Base-by-base conservation (phyloP, 2,888 invertebrate genomes). In the Clistopyga incitator region DNA sequence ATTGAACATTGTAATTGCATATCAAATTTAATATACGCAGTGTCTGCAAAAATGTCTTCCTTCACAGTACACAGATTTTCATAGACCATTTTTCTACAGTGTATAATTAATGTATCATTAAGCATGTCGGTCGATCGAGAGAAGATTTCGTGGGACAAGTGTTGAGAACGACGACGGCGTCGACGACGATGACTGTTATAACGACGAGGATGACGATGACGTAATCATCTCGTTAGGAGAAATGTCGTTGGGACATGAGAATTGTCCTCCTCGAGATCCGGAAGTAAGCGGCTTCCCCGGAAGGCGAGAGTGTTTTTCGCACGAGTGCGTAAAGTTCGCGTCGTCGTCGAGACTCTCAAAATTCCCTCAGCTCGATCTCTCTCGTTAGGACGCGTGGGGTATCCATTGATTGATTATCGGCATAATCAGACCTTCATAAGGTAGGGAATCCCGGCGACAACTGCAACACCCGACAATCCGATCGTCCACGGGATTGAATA, bases 381-480 rank as follows among this genome's bases (percentile, higher is more conserved):
- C 72, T 75, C 79, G 72, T 15, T 61, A 68, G 76, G 76, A 79
- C 72, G 52, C 45, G 70, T 61, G 59, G 72, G 65, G 77, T 3
- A 10, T 6, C 76, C 84, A 77, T 70, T 84, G 80, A 68, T 84
- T 38, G 54, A 70, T 74, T 54, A 77, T 81, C 85, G 67, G 61
- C 80, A 56, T 74, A 74, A 78, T 88, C 92, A 93, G 87, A 93
- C 88, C 91, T 92, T 93, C 90, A 93, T 92, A 89, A 93, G 90
- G 88, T 92, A 92, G 70, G 93, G 92, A 80, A 93, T 89, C 84
- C 93, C 92, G 87, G 92, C 92, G 87, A 92, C 91, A 91, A 93
- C 93, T 93, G 92, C 88, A 93, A 93, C 91, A 92, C 88, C 89
- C 88, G 86, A 87, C 70, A 82, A 82, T 85, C 67, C 82, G 72